These are phyloP conservation scores for Enteromius treurensis DNA, from an alignment of 2,797 vertebrate species.

Conservation along the genomic window DNA sequence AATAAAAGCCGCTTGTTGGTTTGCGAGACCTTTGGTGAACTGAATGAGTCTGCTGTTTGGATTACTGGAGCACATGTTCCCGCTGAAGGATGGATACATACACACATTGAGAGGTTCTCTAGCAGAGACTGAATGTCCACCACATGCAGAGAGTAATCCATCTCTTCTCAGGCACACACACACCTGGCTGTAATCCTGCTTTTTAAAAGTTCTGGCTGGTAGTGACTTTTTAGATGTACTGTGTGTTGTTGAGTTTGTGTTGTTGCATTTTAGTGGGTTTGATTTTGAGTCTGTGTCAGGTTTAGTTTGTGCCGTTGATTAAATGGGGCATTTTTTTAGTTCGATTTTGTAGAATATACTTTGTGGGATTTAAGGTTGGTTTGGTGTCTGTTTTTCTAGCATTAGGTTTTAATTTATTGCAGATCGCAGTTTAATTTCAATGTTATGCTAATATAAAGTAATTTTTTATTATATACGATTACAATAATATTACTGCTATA, in stretches of 20 bases:
- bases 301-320: background rate
- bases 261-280: background rate
- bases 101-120: slow-evolving; percentile 35
- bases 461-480: background rate
- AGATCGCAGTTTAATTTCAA: background rate
- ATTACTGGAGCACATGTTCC: slow-evolving; percentile 34
- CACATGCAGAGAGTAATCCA: slow-evolving; percentile 54
- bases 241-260: background rate
- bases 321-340: background rate
- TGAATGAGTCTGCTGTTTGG: slow-evolving; percentile 39
- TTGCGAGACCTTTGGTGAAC: slow-evolving; percentile 26
- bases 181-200: slow-evolving; percentile 44
- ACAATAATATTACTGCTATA: background rate
- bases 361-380: background rate
- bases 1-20: slow-evolving; percentile 6
- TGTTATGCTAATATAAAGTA: background rate
- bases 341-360: background rate
- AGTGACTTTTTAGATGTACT: slow-evolving; percentile 18
- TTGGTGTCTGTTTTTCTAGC: background rate
- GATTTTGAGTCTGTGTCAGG: background rate
- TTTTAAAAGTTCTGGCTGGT: slow-evolving; percentile 46
- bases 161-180: background rate
- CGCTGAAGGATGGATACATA: background rate
- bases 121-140: slow-evolving; percentile 49
- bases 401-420: background rate